Evolutionary conservation across 1,140 invertebrate genomes (phyloP), one percentile per base, ranked within the genome.

Genomic region (Drosophila serrata): DNA sequence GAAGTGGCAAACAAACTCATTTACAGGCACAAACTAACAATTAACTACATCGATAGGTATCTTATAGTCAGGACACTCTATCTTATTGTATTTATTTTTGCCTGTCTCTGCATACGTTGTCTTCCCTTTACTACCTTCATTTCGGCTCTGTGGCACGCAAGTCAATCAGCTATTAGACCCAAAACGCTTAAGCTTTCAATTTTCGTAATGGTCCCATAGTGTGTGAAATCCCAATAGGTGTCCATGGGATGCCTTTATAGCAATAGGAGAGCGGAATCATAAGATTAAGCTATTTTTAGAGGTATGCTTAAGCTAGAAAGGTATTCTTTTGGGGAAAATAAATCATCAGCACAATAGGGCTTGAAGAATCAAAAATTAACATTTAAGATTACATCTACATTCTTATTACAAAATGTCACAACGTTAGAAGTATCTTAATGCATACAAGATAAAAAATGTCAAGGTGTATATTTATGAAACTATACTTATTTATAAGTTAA

Each of bases 121-220:
- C 40, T 61, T 39, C 35, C 55, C 46, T 43, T 63, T 63, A 64
- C 65, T 61, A 63, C 74, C 82, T 78, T 67, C 19, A 37, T 42
- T 37, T 35, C 31, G 31, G 13, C 51, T n/a, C 22, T 46, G 6
- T 24, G 40, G 31, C 51, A 60, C 51, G 76, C 33, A 53, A 86
- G 57, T 77, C 82, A 85, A 75, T 81, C 75, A 72, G 63, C 68
- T 39, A 70, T 81, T 61, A 57, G 43, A 29, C 40, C 53, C 62
- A 42, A 69, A 78, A 39, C 49, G 64, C 45, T 72, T 72, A 78
- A 55, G 60, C 48, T 68, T 75, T 56, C 42, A 42, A 51, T 61
- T 60, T 73, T 35, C 33, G 19, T 45, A 57, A 79, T 61, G 57
- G 39, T 31, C 35, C 15, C 46, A 51, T 55, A 51, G 37, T 73